phyloP scores from a whole-genome alignment of 2,888 invertebrate genomes.

The Diaprepes abbreviatus region DNA sequence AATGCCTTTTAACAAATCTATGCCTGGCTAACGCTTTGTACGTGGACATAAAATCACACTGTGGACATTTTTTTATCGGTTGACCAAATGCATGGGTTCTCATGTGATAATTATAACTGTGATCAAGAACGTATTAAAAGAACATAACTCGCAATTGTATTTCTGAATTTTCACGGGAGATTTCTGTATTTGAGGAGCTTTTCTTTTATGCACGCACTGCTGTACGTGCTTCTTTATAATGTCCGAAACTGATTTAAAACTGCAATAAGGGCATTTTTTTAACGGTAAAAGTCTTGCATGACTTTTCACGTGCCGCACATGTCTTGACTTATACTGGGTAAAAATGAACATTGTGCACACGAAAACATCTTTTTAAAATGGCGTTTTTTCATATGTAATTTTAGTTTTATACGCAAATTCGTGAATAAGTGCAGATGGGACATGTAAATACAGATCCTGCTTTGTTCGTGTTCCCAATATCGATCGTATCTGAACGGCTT shows the following conservation, averaged over 20 bases:
- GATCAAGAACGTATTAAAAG: neutral
- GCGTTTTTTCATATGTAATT: constrained; percentile 14
- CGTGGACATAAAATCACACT: neutral
- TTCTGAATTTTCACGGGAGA: no score
- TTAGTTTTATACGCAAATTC: constrained; percentile 20
- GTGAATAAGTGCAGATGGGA: constrained; percentile 3
- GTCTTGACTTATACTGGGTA: no score
- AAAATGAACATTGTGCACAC: neutral
- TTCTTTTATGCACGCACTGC: no score
- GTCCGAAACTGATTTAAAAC: neutral
- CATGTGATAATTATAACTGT: neutral
- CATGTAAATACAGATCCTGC: constrained; percentile 8
- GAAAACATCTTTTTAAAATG: neutral
- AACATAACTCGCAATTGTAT: neutral
- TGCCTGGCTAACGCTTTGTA: neutral
- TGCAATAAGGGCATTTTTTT: neutral
- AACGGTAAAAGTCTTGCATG: neutral
- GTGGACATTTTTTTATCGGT: neutral
- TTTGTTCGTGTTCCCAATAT: neutral
- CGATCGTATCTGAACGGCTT: neutral
- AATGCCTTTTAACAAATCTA: neutral
- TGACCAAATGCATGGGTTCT: neutral
- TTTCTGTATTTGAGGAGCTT: no score
- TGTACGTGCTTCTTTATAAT: no score
- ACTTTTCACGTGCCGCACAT: neutral